phyloP scores from a whole-genome alignment of 2,888 invertebrate genomes.

The Tinea trinotella region DNA sequence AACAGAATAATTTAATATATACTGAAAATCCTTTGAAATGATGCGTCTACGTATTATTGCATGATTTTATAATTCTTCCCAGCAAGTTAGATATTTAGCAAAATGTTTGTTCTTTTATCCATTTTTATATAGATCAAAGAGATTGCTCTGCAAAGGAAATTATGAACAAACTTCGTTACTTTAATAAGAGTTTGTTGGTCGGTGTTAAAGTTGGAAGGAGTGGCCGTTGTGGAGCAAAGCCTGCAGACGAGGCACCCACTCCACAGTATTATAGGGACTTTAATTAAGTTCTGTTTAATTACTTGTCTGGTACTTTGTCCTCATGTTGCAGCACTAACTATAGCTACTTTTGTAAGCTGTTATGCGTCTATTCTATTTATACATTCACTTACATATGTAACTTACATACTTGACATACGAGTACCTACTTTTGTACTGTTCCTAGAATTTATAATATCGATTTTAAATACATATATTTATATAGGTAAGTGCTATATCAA shows the following conservation, averaged over 20 bases:
- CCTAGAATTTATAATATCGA: no score
- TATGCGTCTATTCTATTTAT: neutral
- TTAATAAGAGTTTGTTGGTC: constrained; percentile 35
- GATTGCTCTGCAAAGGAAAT: constrained; percentile 44
- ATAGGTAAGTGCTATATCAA: neutral
- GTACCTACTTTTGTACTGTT: no score
- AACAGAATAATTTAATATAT: neutral
- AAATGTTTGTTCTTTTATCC: constrained; percentile 14
- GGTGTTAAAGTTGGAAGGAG: constrained; percentile 36
- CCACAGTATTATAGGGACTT: constrained; percentile 35
- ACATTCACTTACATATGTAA: neutral
- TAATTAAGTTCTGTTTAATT: constrained; percentile 49
- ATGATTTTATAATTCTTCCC: neutral
- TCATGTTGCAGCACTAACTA: constrained; percentile 1
- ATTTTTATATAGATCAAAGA: constrained; percentile 33
- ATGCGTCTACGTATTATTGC: neutral
- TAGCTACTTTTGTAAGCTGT: neutral
- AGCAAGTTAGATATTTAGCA: neutral
- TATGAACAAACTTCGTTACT: constrained; percentile 51
- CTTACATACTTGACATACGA: neutral
- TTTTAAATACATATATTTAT: neutral
- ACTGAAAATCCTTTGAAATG: constrained; percentile 3
- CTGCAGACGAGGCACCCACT: constrained; percentile 5
- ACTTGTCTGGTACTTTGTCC: constrained; percentile 29
- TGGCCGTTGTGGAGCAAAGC: constrained; percentile 6